Percentiles rank a stretch among this genome's conserved stretches.
phyloP scores from a whole-genome alignment of 2,888 invertebrate genomes.

The Kuschelorhynchus macadamiae region DNA sequence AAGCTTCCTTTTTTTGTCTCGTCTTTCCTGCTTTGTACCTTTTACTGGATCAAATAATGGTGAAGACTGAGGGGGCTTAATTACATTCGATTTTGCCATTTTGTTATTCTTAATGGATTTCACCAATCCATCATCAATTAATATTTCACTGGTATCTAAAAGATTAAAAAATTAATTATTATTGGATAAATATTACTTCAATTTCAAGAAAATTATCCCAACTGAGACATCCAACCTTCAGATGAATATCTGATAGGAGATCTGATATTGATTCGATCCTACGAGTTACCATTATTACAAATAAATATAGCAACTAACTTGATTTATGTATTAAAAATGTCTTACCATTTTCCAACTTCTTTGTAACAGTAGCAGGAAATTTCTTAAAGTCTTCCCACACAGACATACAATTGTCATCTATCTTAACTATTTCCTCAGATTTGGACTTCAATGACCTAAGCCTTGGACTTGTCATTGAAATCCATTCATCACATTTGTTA shows the following conservation, averaged over 20 bases:
- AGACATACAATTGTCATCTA: constrained; percentile 87
- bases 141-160: constrained; percentile 84
- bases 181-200: too few relatives aligned
- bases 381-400: constrained; percentile 89
- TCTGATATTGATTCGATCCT: too few relatives aligned
- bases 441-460: constrained; percentile 69
- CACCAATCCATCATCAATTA: constrained; percentile 90
- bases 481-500: constrained; percentile 89
- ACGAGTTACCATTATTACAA: too few relatives aligned
- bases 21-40: constrained; percentile 78
- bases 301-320: too few relatives aligned
- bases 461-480: constrained; percentile 87
- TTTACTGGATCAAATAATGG: constrained; percentile 66
- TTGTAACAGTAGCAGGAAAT: constrained; percentile 86
- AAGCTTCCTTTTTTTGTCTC: constrained; percentile 79
- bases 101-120: constrained; percentile 82
- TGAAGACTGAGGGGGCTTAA: constrained; percentile 57
- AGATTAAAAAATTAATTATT: too few relatives aligned
- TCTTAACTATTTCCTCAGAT: constrained; percentile 53
- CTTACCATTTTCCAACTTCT: constrained; percentile 78
- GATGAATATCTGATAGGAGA: too few relatives aligned
- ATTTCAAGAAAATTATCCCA: too few relatives aligned
- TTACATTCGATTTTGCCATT: constrained; percentile 72
- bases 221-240: too few relatives aligned
- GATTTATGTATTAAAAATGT: too few relatives aligned